phyloP scores from a whole-genome alignment of 2,888 invertebrate genomes.

The Nephrocerus scutellatus region DNA sequence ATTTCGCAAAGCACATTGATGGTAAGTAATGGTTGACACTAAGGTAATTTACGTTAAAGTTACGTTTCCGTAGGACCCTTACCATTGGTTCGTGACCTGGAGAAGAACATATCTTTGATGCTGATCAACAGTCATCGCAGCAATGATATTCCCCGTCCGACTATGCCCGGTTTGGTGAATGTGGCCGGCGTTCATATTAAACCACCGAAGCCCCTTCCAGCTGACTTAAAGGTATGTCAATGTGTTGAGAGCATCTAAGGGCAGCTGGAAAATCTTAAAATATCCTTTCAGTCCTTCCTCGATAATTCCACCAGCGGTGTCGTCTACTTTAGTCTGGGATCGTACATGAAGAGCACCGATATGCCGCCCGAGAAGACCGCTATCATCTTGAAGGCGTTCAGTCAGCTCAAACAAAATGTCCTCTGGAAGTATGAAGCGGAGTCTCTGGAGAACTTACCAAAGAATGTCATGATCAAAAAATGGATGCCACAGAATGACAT shows the following conservation, averaged over 20 bases:
- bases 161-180: constrained; percentile 42
- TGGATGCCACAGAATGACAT: constrained; percentile 54
- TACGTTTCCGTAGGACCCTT: constrained; percentile 28
- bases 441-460: constrained; percentile 40
- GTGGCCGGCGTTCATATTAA: constrained; percentile 46
- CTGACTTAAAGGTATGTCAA: constrained; percentile 31
- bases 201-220: constrained; percentile 35
- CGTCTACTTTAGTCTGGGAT: constrained; percentile 50
- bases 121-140: constrained; percentile 51
- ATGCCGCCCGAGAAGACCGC: constrained; percentile 45
- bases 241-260: background rate
- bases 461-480: constrained; percentile 48
- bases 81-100: constrained; percentile 47
- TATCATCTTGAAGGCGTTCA: constrained; percentile 46
- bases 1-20: constrained; percentile 32
- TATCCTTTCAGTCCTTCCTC: constrained; percentile 34
- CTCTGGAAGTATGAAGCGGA: constrained; percentile 52
- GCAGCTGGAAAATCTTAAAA: background rate
- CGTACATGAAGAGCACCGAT: constrained; percentile 46
- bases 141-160: constrained; percentile 48
- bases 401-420: constrained; percentile 48
- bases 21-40: too few relatives aligned
- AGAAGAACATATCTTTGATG: constrained; percentile 49
- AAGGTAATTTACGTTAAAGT: too few relatives aligned
- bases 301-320: constrained; percentile 47